Evolutionary conservation across 2,888 invertebrate species (phyloP), one percentile per base, ranked within the genome.

Genomic region (Macaria notata): DNA sequence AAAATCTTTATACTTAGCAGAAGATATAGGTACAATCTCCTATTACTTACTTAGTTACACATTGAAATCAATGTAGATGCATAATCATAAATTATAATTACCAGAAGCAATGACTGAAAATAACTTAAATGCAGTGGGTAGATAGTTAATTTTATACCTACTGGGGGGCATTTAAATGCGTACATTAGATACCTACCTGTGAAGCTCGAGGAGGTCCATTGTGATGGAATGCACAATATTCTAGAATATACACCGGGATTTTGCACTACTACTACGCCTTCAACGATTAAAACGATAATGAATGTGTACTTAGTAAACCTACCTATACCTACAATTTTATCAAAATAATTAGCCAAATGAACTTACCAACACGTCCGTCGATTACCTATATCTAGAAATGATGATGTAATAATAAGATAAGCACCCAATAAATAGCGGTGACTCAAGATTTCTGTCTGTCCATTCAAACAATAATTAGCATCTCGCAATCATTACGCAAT

Each of bases 341-440:
- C 53, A 38, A 38, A 38, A 38, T 31, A 50, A 46, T 47, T 49
- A 49, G 6, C 4, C 7, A 47, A 54, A 52, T 36, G 38, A 46
- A 59, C 59, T 59, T 55, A 59, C 59, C 55, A 51, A 29, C 46
- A 39, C 39, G 47, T 44, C 9, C 47, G 45, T 59, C 54, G 50
- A 36, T 36, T 41, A 36, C 36, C 7, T 36, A 41, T 41, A 41
- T 41, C 41, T 5, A 49, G 31, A 9, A 47, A 55, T 51, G 54
- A 45, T 59, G 54, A 59, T 59, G 59, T 55, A 59, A 59, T 59
- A 46, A 7, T 49, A 59, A 48, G 55, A 54, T 59, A 59, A 58
- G 54, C 38, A 7, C 6, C 3, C 33, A 55, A 55, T 59, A 59
- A 51, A 59, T 59, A 59, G 59, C 54, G 41, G 48, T 59, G 59